These are phyloP conservation scores for Orthosia gracilis DNA, from an alignment of 2,888 invertebrate species.

Conservation along the genomic window DNA sequence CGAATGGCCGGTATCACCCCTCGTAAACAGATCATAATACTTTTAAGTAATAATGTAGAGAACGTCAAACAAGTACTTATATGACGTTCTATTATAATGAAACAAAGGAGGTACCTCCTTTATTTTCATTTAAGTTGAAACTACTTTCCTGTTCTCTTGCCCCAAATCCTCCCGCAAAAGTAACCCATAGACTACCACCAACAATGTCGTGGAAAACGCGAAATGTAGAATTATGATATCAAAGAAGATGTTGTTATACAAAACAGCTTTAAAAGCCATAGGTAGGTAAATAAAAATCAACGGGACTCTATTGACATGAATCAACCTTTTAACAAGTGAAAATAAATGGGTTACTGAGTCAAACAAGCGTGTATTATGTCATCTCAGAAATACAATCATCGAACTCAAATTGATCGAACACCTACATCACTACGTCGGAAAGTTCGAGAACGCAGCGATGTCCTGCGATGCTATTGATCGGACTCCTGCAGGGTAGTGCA, in stretches of 20 bases:
- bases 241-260: neutral
- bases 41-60: neutral
- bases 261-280: neutral
- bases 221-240: no score
- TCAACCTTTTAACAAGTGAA: constrained; percentile 6
- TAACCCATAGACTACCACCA: no score
- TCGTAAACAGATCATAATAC: neutral
- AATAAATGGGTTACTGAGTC: constrained; percentile 5
- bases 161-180: no score
- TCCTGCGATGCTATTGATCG: neutral
- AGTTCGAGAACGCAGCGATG: constrained; percentile 17
- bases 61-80: no score
- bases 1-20: no score
- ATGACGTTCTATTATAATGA: no score
- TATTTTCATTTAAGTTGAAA: no score
- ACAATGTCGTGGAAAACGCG: no score
- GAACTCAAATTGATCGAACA: neutral
- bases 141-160: no score
- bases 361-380: constrained; percentile 7
- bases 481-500: neutral
- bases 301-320: constrained; percentile 9
- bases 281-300: neutral
- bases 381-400: neutral
- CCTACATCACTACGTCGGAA: neutral
- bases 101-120: no score